Evolutionary conservation across 2,113 vertebrate species (phyloP).

Genomic region (Bombycilla garrulus): DNA sequence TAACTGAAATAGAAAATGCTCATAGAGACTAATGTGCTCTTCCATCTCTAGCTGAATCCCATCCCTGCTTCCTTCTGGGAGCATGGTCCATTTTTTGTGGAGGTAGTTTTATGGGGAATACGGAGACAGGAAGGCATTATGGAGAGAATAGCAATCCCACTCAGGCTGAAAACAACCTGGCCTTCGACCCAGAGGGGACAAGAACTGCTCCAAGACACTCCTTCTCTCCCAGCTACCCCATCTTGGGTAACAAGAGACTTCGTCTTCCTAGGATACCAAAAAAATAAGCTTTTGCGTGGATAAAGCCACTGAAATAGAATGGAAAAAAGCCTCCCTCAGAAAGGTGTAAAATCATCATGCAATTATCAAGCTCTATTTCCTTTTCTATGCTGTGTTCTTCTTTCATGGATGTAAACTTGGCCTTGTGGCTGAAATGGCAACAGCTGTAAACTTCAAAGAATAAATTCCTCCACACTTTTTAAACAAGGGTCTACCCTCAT

Average conservation of each 20-base stretch:
- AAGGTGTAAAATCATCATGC: neutral
- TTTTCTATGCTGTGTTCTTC: neutral
- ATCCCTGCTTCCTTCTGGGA: neutral
- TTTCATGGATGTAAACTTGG: neutral
- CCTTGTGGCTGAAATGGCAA: constrained; percentile 7
- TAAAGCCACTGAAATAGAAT: neutral
- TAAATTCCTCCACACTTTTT: constrained; percentile 27
- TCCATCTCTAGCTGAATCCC: neutral
- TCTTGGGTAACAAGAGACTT: neutral
- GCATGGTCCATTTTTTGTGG: neutral
- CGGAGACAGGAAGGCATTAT: neutral
- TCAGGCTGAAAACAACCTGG: neutral
- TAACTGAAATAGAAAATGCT: neutral
- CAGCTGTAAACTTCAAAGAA: constrained; percentile 47
- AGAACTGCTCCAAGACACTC: neutral
- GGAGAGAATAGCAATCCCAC: neutral
- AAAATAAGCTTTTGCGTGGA: neutral
- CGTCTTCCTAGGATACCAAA: neutral
- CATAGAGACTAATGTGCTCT: neutral
- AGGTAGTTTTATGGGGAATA: neutral
- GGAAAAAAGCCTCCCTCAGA: neutral
- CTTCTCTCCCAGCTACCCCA: neutral
- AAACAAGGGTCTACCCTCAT: neutral
- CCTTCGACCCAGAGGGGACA: neutral
- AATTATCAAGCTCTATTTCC: neutral